Conservation (phyloP, 2,113 vertebrate genomes). For the Cephalopterus ornatus region DNA sequence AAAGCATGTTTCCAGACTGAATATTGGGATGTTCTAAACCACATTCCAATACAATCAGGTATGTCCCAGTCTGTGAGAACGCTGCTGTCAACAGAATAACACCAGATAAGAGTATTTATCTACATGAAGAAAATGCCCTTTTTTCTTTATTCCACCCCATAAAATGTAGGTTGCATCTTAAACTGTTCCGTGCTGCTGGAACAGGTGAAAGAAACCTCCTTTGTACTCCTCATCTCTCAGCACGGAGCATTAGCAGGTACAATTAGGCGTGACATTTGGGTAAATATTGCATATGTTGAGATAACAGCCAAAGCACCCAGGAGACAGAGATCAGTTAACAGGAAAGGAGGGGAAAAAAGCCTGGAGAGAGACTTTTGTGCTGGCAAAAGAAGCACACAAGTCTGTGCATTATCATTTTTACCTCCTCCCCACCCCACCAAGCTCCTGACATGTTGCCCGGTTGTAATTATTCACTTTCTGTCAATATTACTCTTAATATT, state of each 20-base stretch:
- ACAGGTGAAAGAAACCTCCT: neutral
- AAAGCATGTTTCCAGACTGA: neutral
- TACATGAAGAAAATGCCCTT: neutral
- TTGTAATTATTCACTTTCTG: neutral
- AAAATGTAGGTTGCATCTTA: neutral
- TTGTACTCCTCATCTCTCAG: neutral
- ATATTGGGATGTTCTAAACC: neutral
- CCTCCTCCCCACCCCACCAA: neutral
- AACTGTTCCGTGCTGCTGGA: neutral
- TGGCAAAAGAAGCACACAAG: neutral
- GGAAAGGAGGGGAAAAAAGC: neutral
- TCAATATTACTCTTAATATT: neutral
- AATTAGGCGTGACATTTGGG: conserved; percentile 1
- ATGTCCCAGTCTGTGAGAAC: neutral
- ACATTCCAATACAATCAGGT: neutral
- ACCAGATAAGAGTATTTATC: neutral
- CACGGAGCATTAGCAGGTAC: neutral
- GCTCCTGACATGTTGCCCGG: neutral
- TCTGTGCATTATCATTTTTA: neutral
- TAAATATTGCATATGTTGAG: neutral
- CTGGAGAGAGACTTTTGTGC: neutral
- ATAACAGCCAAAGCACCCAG: neutral
- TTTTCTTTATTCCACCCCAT: neutral
- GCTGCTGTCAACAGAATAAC: neutral
- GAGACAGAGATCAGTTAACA: neutral